Percentiles rank a stretch among this genome's conserved stretches.
These are phyloP conservation scores for Acheta domesticus DNA, from an alignment of 2,888 invertebrate genomes.

Conservation along the genomic window DNA sequence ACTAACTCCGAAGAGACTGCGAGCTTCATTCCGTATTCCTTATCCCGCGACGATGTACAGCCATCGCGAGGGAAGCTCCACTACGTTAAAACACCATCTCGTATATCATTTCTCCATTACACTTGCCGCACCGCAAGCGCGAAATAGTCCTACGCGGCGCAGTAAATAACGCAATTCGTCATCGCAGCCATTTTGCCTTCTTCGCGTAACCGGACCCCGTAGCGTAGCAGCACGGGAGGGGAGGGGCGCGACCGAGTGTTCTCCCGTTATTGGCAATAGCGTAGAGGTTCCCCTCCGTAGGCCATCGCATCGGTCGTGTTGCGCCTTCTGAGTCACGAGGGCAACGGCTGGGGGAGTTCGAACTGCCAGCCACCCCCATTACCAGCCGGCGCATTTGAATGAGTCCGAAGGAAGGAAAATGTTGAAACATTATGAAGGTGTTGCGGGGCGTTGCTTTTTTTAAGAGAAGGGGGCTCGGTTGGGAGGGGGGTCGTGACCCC, in stretches of 20 bases:
- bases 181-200: neutral
- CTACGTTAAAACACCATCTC: too few relatives aligned
- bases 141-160: neutral
- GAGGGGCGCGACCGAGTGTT: too few relatives aligned
- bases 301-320: neutral
- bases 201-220: neutral
- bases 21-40: too few relatives aligned
- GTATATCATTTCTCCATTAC: too few relatives aligned
- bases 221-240: too few relatives aligned
- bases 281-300: neutral
- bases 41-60: too few relatives aligned
- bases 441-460: neutral
- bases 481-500: neutral
- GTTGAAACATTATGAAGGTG: constrained; percentile 18
- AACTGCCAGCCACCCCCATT: constrained; percentile 6
- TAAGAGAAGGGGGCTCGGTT: neutral
- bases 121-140: neutral
- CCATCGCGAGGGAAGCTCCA: too few relatives aligned
- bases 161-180: constrained; percentile 18
- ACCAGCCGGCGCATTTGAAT: constrained; percentile 3
- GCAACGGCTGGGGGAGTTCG: neutral
- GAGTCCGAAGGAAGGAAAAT: constrained; percentile 11
- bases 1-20: too few relatives aligned
- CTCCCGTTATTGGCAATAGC: neutral
- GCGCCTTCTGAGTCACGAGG: neutral